These are phyloP conservation scores for Malurus leucopterus DNA, from an alignment of 2,797 vertebrate genomes.

Conservation along the genomic window DNA sequence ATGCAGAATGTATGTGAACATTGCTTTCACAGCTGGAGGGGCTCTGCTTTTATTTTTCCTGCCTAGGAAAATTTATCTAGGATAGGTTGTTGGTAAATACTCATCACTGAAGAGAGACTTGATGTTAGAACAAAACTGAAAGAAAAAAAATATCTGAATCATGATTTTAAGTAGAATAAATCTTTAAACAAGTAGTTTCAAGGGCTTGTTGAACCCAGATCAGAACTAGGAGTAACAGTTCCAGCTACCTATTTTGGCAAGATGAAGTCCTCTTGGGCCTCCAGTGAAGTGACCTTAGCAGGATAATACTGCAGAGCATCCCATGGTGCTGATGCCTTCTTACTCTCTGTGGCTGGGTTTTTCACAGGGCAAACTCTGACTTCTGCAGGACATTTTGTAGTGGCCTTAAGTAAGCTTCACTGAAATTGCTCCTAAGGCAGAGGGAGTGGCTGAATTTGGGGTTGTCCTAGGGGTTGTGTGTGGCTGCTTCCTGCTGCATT, in stretches of 20 bases:
- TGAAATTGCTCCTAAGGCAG: not conserved
- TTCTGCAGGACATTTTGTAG: not conserved
- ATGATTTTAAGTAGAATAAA: not conserved
- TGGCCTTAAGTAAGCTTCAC: not conserved
- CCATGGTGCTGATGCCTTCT: accelerated
- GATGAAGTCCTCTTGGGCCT: not conserved
- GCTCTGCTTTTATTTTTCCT: not conserved
- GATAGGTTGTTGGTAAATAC: not conserved
- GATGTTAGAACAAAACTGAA: not conserved
- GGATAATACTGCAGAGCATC: not conserved
- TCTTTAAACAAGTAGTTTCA: not conserved
- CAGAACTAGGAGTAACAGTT: not conserved
- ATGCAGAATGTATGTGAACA: not conserved
- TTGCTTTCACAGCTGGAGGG: not conserved
- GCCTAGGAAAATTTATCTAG: not conserved
- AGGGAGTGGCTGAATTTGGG: not conserved
- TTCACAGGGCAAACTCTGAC: not conserved
- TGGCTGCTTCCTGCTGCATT: not conserved
- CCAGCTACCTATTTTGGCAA: not conserved
- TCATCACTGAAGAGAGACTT: not conserved
- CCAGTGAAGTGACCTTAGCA: accelerated
- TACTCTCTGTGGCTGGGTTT: accelerated
- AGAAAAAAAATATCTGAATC: not conserved
- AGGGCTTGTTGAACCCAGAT: not conserved
- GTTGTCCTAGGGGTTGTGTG: accelerated